Conservation (phyloP, 2,888 invertebrate genomes). For the Phlogophora meticulosa region DNA sequence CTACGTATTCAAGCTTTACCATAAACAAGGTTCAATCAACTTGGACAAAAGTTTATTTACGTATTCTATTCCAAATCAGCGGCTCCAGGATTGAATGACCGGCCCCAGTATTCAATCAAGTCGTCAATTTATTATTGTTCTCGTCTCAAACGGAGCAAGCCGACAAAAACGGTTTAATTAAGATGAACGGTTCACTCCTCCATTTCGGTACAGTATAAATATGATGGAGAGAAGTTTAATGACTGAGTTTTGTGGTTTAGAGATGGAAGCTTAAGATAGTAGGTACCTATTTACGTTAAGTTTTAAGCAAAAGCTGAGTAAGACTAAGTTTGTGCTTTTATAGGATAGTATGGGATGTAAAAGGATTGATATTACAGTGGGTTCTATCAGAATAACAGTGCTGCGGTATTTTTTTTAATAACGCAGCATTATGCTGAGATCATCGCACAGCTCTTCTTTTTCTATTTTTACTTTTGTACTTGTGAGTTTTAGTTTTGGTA, state of each 20-base stretch:
- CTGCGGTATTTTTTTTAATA: no score
- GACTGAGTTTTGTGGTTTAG: background rate
- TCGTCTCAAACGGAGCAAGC: slow-evolving; percentile 22
- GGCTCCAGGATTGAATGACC: background rate
- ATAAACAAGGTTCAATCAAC: background rate
- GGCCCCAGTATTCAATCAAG: slow-evolving; percentile 18
- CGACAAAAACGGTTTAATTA: slow-evolving; percentile 54
- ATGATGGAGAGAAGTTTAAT: slow-evolving; percentile 24
- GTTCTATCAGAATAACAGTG: no score
- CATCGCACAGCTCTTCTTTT: no score
- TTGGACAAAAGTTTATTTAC: background rate
- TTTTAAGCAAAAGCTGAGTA: no score
- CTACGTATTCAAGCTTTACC: background rate
- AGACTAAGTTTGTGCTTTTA: background rate
- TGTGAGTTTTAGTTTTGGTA: no score
- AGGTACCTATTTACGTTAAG: no score
- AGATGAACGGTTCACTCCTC: slow-evolving; percentile 30
- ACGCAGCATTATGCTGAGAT: no score
- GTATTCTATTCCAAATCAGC: background rate
- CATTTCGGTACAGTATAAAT: background rate
- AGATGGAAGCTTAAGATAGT: background rate
- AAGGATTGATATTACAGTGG: no score
- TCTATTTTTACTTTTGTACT: no score
- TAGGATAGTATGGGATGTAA: no score
- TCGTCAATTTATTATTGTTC: slow-evolving; percentile 35